Evolutionary conservation across 92 coral and sea anemone genomes (phyloP).

Genomic region (Porites divaricata): DNA sequence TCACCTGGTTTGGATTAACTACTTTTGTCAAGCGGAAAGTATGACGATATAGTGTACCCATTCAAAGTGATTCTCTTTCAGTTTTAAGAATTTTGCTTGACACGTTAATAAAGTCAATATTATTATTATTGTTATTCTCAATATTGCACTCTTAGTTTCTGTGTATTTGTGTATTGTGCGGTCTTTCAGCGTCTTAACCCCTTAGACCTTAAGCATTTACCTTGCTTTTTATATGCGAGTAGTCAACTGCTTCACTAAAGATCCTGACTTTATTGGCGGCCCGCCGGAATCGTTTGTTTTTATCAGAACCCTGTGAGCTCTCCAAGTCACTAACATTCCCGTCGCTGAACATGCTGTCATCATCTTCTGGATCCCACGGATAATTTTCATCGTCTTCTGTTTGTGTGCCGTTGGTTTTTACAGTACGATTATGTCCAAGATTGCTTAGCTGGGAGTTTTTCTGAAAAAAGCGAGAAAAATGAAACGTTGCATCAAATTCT

Average conservation of each 20-base stretch:
- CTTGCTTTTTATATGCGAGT: conserved; percentile 86
- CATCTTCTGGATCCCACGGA: conserved; percentile 9
- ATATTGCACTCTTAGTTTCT: too few relatives aligned
- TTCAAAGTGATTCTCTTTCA: too few relatives aligned
- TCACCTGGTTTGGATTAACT: too few relatives aligned
- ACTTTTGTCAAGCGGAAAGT: too few relatives aligned
- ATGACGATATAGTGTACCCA: too few relatives aligned
- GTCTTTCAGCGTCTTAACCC: too few relatives aligned
- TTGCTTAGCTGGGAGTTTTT: conserved; percentile 41
- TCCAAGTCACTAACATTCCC: conserved; percentile 41
- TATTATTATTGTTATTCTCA: too few relatives aligned
- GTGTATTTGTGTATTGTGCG: too few relatives aligned
- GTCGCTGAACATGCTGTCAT: conserved; percentile 33
- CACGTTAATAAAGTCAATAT: too few relatives aligned
- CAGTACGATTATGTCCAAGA: conserved; percentile 34
- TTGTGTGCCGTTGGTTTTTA: conserved; percentile 40
- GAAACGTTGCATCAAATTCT: not conserved
- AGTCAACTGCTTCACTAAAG: conserved; percentile 74
- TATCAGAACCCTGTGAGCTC: conserved; percentile 16
- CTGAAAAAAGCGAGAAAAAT: not conserved
- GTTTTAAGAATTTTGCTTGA: too few relatives aligned
- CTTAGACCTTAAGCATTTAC: conserved; percentile 11
- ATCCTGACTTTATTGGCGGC: conserved; percentile 66
- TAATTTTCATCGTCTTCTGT: conserved; percentile 15
- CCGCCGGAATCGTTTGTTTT: conserved; percentile 23